Evolutionary conservation across 2,797 vertebrate genomes (phyloP).

Genomic region (Danio choprae): DNA sequence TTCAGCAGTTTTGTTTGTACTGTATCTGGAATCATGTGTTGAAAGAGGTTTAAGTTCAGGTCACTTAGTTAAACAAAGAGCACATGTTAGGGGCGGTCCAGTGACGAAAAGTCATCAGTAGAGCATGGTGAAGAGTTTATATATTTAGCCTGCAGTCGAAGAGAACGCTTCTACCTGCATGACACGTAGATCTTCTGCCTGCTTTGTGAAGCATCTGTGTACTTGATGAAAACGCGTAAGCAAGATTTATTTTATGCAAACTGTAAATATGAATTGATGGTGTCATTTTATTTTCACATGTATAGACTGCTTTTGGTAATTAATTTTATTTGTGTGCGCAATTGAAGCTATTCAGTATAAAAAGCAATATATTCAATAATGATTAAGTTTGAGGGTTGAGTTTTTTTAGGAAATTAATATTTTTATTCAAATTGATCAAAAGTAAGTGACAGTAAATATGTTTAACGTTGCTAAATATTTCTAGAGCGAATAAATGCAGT

Average conservation of each 20-base stretch:
- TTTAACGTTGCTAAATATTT: background rate
- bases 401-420: too few relatives aligned
- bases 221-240: background rate
- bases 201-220: background rate
- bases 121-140: background rate
- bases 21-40: conserved; percentile 19
- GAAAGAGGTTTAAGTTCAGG: conserved; percentile 52
- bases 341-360: background rate
- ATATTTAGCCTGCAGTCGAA: background rate
- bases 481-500: background rate
- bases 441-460: background rate
- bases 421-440: background rate
- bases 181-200: background rate
- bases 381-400: too few relatives aligned
- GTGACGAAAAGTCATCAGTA: background rate
- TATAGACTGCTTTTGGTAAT: background rate
- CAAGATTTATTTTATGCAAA: background rate
- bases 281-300: background rate
- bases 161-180: background rate
- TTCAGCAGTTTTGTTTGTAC: conserved; percentile 18
- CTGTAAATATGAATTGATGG: background rate
- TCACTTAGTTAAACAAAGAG: conserved; percentile 48
- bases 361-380: background rate
- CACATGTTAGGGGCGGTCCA: conserved; percentile 11
- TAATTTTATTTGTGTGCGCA: background rate